These are phyloP conservation scores for Thaleichthys pacificus DNA, from an alignment of 2,797 vertebrate species.

Conservation along the genomic window DNA sequence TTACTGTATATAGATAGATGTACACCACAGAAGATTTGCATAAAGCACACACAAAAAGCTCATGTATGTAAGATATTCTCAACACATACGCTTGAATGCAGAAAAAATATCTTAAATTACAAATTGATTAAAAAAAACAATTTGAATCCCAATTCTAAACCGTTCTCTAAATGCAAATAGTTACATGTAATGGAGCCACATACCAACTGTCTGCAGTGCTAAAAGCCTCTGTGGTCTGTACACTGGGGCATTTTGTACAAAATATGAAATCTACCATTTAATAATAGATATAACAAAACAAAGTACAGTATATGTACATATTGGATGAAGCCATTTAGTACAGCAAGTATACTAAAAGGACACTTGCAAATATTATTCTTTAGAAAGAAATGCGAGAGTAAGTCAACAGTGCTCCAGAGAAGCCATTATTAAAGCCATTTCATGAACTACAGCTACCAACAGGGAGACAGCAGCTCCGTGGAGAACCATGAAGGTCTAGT, in stretches of 20 bases:
- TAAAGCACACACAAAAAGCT: conserved; percentile 89
- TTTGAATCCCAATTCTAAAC: conserved; percentile 72
- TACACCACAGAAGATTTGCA: conserved; percentile 89
- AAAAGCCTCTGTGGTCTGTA: conserved; percentile 91
- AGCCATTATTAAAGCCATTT: conserved; percentile 3
- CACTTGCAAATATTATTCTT: conserved; percentile 72
- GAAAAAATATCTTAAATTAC: conserved; percentile 80
- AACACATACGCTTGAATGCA: conserved; percentile 82
- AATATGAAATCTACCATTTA: conserved; percentile 88
- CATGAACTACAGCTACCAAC: conserved; percentile 5
- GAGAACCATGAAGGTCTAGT: conserved; percentile 63
- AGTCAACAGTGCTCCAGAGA: conserved; percentile 70
- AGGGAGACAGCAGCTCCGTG: background rate
- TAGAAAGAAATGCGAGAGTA: conserved; percentile 26
- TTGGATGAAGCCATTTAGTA: conserved; percentile 78
- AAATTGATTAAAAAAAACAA: conserved; percentile 79
- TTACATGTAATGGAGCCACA: conserved; percentile 84
- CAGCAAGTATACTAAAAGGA: conserved; percentile 81
- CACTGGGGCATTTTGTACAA: conserved; percentile 93
- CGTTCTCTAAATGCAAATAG: conserved; percentile 79
- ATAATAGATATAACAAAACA: conserved; percentile 87
- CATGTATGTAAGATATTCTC: conserved; percentile 77
- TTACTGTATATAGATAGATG: conserved; percentile 87
- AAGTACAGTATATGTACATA: conserved; percentile 89
- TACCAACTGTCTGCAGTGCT: conserved; percentile 86